Evolutionary conservation across 2,113 vertebrate genomes (phyloP), one percentile per base, ranked within the genome.

Genomic region (Forbesichthys agassizii): DNA sequence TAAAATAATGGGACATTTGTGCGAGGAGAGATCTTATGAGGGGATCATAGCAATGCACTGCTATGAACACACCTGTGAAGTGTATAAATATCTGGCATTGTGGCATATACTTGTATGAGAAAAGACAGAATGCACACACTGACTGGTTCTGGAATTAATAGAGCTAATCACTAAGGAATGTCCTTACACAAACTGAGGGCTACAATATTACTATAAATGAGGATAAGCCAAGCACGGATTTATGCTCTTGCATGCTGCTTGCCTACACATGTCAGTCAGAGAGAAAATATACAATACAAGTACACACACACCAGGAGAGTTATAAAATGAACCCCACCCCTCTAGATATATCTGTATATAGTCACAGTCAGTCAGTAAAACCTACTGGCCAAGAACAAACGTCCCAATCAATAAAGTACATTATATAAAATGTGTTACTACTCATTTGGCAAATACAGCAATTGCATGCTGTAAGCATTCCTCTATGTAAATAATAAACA

Each of bases 161-260:
- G 48, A 78, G 69, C 67, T 86, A 88, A 91, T 87, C 82, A 82
- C 71, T 64, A 54, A 89, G 79, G 91, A 93, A 93, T 87, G 88
- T 74, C 83, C 69, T 87, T 78, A 68, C 58, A 71, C 79, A 91
- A 91, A 92, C 85, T 90, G 64, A 80, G 79, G 42, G 71, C 85
- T 74, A 71, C 76, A 74, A 80, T 77, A 86, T 80, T 82, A 88
- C 86, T 87, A 87, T 83, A 91, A 85, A 88, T 83, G 82, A 86
- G 78, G 77, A 86, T 86, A 64, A 79, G 77, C 64, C 61, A 57
- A 84, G 81, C 58, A 79, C 75, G 66, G 87, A 83, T 86, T 33
- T 61, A 76, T 75, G 82, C 64, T 74, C 69, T 66, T 64, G 58
- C 74, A 83, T 62, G 75, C 48, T 81, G 63, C 84, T 71, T 80